Evolutionary conservation across 2,797 vertebrate species (phyloP).

Genomic region (Coranthus polyacanthus): DNA sequence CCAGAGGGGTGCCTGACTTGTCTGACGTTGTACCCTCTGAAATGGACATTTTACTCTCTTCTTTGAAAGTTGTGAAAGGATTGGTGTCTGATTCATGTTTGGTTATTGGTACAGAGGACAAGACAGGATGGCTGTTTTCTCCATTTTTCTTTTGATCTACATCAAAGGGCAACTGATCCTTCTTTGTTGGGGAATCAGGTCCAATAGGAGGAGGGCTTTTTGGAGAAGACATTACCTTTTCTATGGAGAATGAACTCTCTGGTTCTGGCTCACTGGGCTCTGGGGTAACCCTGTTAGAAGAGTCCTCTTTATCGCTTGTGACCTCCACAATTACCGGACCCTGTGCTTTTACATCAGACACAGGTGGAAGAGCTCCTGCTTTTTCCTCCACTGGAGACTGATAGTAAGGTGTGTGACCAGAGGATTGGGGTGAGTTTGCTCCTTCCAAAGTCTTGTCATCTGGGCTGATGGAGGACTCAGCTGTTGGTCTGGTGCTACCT

Average conservation of each 20-base stretch:
- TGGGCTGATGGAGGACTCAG: constrained; percentile 88
- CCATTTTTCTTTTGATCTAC: constrained; percentile 73
- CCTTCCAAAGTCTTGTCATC: constrained; percentile 95
- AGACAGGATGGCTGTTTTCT: constrained; percentile 68
- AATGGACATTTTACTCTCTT: constrained; percentile 99
- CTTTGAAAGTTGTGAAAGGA: constrained; percentile 90
- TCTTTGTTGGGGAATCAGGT: constrained; percentile 82
- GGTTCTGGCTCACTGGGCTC: constrained; percentile 88
- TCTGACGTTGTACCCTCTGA: constrained; percentile 97
- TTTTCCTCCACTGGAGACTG: constrained; percentile 97
- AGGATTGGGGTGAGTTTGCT: constrained; percentile 92
- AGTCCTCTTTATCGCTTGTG: constrained; percentile 90
- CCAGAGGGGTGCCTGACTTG: constrained; percentile 94
- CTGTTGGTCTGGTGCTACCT: constrained; percentile 71
- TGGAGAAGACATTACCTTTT: constrained; percentile 84
- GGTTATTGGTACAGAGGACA: constrained; percentile 76
- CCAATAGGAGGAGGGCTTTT: constrained; percentile 86
- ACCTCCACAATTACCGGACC: constrained; percentile 92
- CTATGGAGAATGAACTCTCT: constrained; percentile 85
- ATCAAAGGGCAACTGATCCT: constrained; percentile 75
- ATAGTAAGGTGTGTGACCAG: constrained; percentile 97
- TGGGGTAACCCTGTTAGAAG: constrained; percentile 87
- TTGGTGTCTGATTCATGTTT: constrained; percentile 86
- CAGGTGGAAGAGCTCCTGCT: constrained; percentile 81
- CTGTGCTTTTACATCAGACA: constrained; percentile 69